Conservation (phyloP, 2,113 vertebrate genomes). For the Todiramphus chloris region DNA sequence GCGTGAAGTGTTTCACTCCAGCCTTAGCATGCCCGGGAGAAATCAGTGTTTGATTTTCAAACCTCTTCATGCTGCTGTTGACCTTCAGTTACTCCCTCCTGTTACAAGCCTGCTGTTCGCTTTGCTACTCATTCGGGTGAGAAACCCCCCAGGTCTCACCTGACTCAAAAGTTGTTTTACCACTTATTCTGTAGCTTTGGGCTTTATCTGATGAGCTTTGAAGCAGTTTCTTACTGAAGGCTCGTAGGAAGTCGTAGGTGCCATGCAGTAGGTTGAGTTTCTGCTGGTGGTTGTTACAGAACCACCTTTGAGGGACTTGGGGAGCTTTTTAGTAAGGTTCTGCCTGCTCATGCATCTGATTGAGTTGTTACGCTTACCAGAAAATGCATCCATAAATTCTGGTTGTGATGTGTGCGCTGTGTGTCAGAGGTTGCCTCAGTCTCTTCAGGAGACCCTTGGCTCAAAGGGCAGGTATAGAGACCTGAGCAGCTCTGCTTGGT, state of each 20-base stretch:
- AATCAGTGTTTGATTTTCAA: not conserved
- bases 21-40: not conserved
- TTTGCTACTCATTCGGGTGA: not conserved
- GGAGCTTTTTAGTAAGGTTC: not conserved
- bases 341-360: accelerated
- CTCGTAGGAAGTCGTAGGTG: not conserved
- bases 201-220: not conserved
- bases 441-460: not conserved
- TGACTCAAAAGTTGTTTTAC: not conserved
- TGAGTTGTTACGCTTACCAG: not conserved
- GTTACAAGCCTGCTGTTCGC: not conserved
- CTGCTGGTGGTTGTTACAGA: not conserved
- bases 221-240: not conserved
- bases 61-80: not conserved
- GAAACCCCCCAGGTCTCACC: not conserved
- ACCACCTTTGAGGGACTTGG: not conserved
- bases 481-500: not conserved
- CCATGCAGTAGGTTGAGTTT: not conserved
- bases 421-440: not conserved
- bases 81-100: not conserved
- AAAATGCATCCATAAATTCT: not conserved
- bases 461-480: not conserved
- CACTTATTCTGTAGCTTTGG: not conserved
- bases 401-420: not conserved
- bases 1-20: not conserved